Percentiles rank a stretch among this genome's conserved stretches.
Evolutionary conservation across 2,888 invertebrate genomes (phyloP).

Genomic region (Drosophila austrosaltans): DNA sequence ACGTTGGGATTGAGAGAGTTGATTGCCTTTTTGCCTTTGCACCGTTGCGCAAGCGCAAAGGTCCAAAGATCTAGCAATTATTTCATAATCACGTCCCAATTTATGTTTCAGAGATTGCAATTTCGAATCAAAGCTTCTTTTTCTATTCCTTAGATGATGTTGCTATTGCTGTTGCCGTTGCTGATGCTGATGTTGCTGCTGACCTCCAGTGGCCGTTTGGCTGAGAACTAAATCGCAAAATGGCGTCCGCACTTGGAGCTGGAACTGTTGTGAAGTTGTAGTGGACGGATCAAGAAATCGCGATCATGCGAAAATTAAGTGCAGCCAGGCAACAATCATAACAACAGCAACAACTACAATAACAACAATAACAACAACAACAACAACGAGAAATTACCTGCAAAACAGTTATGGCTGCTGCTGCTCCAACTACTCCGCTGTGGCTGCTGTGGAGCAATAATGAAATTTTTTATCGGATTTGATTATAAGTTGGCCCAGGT

Average conservation of each 20-base stretch:
- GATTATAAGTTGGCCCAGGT: conserved; percentile 72
- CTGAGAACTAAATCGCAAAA: conserved; percentile 72
- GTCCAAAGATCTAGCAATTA: conserved; percentile 69
- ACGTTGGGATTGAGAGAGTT: conserved; percentile 18
- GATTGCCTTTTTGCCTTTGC: conserved; percentile 41
- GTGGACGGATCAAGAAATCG: conserved; percentile 68
- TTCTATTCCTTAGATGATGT: conserved; percentile 67
- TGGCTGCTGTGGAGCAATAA: conserved; percentile 70
- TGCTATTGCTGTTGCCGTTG: background rate
- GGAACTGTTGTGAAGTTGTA: conserved; percentile 40
- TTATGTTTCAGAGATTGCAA: conserved; percentile 67
- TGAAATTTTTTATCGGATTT: conserved; percentile 79
- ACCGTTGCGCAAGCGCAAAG: conserved; percentile 66
- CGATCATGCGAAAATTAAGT: conserved; percentile 80
- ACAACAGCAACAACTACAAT: conserved; percentile 67
- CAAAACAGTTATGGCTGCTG: conserved; percentile 68
- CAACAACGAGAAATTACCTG: conserved; percentile 68
- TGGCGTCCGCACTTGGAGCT: conserved; percentile 58
- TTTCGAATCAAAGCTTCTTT: conserved; percentile 74
- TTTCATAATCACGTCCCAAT: conserved; percentile 81
- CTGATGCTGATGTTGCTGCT: conserved; percentile 35
- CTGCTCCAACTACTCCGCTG: conserved; percentile 35
- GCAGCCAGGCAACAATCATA: conserved; percentile 53
- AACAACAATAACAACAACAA: conserved; percentile 52
- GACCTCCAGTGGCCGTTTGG: conserved; percentile 62